Conservation (phyloP, 2,113 vertebrate genomes). For the Sminthopsis crassicaudata region DNA sequence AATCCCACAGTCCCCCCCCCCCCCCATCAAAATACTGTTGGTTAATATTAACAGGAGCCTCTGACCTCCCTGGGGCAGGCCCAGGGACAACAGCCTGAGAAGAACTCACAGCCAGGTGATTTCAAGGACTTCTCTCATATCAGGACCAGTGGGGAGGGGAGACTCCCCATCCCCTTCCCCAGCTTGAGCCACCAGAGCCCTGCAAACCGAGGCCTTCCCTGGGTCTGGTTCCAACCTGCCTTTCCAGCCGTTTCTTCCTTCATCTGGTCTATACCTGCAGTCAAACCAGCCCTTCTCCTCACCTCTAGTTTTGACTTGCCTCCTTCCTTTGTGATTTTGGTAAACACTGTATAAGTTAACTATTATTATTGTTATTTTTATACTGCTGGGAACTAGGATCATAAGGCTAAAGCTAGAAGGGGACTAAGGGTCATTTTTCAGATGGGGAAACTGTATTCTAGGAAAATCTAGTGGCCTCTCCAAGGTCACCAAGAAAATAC, state of each 20-base stretch:
- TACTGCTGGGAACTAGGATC: neutral
- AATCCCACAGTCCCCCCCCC: neutral
- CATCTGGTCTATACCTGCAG: neutral
- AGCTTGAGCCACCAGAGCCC: neutral
- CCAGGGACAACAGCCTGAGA: neutral
- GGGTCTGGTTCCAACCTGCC: neutral
- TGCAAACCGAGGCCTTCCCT: neutral
- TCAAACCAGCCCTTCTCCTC: neutral
- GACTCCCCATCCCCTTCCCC: neutral
- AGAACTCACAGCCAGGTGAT: neutral
- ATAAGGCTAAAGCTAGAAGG: neutral
- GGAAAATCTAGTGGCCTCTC: neutral
- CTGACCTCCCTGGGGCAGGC: neutral
- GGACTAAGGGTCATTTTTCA: neutral
- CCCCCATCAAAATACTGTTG: neutral
- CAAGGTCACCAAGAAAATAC: neutral
- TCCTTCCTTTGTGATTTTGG: neutral
- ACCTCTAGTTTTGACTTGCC: neutral
- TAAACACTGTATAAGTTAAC: neutral
- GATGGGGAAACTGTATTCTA: neutral
- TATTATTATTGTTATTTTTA: neutral
- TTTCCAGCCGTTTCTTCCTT: neutral
- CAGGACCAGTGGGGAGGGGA: neutral
- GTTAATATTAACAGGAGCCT: neutral
- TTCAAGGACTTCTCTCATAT: neutral